Evolutionary conservation across 1,140 invertebrate genomes (phyloP).

Genomic region (Octopus sinensis): DNA sequence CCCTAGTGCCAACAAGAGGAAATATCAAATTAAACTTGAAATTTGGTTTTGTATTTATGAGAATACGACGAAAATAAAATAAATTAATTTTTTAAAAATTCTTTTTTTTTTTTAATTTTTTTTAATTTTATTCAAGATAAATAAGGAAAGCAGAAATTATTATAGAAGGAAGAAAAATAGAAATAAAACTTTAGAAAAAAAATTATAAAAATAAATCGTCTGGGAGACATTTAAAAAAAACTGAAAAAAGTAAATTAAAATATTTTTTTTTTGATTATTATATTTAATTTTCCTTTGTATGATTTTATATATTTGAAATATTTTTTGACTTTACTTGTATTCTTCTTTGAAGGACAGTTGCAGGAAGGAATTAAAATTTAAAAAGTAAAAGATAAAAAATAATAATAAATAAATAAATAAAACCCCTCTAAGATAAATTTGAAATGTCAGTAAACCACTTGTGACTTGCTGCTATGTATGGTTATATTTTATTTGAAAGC

Average conservation of each 20-base stretch:
- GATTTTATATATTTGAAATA: no score
- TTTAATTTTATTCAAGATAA: no score
- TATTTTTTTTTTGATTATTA: no score
- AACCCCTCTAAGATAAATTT: not conserved
- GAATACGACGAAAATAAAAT: not conserved
- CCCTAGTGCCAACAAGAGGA: conserved; percentile 14
- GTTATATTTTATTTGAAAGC: no score
- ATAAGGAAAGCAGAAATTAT: not conserved
- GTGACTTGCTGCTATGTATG: no score
- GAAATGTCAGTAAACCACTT: conserved; percentile 8
- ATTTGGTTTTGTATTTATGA: not conserved
- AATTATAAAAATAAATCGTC: not conserved
- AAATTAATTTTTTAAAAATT: not conserved
- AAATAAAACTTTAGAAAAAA: conserved; percentile 3
- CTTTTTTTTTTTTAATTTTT: not conserved
- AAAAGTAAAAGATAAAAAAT: no score
- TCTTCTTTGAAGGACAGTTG: no score
- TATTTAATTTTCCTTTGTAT: no score
- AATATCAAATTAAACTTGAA: not conserved
- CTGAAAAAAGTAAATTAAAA: no score
- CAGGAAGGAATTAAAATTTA: no score
- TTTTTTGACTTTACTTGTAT: no score
- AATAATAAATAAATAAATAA: no score
- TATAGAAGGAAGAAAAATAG: not conserved
- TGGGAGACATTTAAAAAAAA: not conserved